These are phyloP conservation scores for Buphagus erythrorhynchus DNA, from an alignment of 2,797 vertebrate genomes.

Conservation along the genomic window DNA sequence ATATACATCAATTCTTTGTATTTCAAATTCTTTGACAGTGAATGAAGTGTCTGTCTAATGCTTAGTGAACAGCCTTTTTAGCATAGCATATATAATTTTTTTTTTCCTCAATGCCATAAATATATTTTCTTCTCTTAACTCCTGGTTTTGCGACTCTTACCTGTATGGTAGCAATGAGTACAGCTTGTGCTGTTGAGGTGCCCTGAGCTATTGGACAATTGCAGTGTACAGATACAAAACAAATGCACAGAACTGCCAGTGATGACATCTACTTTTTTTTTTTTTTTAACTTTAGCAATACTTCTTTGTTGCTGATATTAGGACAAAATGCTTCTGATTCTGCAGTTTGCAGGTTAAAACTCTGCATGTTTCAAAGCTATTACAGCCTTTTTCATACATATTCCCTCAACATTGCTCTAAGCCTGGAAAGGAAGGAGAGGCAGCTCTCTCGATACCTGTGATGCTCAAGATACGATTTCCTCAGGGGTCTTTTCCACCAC, in stretches of 20 bases:
- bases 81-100: neutral
- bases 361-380: neutral
- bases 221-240: neutral
- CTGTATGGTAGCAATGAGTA: accelerated
- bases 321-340: neutral
- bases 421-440: neutral
- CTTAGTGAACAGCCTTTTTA: neutral
- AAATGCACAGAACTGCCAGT: neutral
- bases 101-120: neutral
- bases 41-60: neutral
- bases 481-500: neutral
- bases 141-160: neutral
- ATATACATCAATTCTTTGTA: neutral
- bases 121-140: neutral
- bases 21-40: neutral
- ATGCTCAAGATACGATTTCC: neutral
- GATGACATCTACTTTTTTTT: neutral
- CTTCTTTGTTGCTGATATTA: neutral
- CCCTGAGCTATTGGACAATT: neutral
- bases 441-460: neutral
- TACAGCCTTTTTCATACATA: neutral
- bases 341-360: neutral
- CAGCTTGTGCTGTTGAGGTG: neutral
- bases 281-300: neutral
- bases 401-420: neutral